phyloP scores from a whole-genome alignment of 2,113 vertebrate genomes.

The Nanorana parkeri region DNA sequence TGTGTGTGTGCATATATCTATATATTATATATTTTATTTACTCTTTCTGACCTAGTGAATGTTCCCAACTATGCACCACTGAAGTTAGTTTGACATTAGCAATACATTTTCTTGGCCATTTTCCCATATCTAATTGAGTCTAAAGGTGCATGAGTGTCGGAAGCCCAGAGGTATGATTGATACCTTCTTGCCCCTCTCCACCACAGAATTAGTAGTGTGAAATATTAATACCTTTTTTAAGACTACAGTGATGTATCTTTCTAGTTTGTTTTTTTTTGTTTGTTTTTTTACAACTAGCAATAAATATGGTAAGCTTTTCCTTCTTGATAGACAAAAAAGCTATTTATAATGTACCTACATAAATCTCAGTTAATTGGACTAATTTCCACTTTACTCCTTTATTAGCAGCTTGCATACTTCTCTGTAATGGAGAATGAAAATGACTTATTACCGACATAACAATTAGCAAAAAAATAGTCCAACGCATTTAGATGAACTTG shows the following conservation, averaged over 20 bases:
- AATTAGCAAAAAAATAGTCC: conserved; percentile 38
- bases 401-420: conserved; percentile 28
- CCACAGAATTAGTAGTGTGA: conserved; percentile 29
- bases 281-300: no score
- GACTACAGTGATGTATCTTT: neutral
- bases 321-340: neutral
- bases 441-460: conserved; percentile 36
- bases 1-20: neutral
- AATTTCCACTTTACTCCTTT: conserved; percentile 11
- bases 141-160: conserved; percentile 31
- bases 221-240: conserved; percentile 16
- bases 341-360: conserved; percentile 21
- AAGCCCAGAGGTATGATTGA: conserved; percentile 33
- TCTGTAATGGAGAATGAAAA: neutral
- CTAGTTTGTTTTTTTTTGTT: no score
- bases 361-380: conserved; percentile 39
- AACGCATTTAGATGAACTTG: conserved; percentile 23
- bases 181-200: conserved; percentile 33
- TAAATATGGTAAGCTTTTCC: no score
- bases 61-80: conserved; percentile 36
- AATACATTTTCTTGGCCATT: conserved; percentile 50
- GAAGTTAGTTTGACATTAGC: conserved; percentile 43
- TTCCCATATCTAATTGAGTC: conserved; percentile 46
- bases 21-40: conserved; percentile 34
- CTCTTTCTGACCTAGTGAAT: conserved; percentile 36